Evolutionary conservation across 1,140 invertebrate species (phyloP).

Genomic region (Subanguina moxae): DNA sequence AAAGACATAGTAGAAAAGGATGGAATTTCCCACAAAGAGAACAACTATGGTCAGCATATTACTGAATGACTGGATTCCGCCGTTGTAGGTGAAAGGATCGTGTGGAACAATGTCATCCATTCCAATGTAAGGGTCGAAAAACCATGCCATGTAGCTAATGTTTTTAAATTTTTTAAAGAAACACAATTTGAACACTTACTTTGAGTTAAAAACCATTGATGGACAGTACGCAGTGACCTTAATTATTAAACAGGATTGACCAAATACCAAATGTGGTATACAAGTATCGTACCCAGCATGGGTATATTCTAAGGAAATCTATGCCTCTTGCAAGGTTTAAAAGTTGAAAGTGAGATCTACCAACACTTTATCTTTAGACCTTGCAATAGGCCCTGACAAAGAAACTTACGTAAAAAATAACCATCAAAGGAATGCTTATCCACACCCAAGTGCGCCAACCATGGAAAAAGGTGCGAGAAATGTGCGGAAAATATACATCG

Average conservation of each 20-base stretch:
- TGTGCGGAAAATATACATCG: constrained; percentile 12
- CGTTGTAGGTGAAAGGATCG: neutral
- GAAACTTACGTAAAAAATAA: neutral
- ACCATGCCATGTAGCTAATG: constrained; percentile 9
- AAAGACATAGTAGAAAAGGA: neutral
- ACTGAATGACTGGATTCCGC: neutral
- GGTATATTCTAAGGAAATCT: too few species aligned
- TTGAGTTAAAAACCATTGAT: too few species aligned
- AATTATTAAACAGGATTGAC: too few species aligned
- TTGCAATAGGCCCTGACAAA: too few species aligned
- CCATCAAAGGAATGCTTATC: neutral
- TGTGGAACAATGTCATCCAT: constrained; percentile 1
- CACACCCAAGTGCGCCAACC: constrained; percentile 21
- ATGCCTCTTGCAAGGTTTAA: too few species aligned
- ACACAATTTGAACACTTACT: too few species aligned
- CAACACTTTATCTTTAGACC: too few species aligned
- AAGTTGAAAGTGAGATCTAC: too few species aligned
- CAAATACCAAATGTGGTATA: too few species aligned
- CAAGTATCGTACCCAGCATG: too few species aligned
- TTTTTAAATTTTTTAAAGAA: neutral
- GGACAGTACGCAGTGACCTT: too few species aligned
- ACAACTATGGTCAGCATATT: constrained; percentile 4
- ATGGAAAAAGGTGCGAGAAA: constrained; percentile 8
- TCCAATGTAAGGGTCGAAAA: constrained; percentile 9
- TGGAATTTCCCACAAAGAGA: neutral